Conservation (phyloP, 2,113 vertebrate genomes). For the Dasyurus viverrinus region DNA sequence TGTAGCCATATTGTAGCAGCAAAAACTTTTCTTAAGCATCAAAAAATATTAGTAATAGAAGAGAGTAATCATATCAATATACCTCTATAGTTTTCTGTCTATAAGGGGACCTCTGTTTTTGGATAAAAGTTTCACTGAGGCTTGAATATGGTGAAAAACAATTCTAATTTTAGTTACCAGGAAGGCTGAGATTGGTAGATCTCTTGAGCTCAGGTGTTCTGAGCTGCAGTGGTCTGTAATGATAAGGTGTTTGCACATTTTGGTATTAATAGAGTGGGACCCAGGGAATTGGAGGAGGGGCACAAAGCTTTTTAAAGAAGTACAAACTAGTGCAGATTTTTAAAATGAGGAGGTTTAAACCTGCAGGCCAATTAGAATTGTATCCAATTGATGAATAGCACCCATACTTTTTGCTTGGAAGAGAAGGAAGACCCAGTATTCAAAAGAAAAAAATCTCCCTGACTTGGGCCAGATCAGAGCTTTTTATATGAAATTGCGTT, state of each 20-base stretch:
- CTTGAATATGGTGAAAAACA: neutral
- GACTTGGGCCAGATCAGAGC: neutral
- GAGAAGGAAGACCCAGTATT: neutral
- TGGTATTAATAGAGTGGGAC: neutral
- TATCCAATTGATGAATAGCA: neutral
- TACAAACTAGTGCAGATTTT: neutral
- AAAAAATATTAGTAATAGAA: neutral
- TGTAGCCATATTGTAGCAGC: neutral
- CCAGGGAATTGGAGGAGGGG: neutral
- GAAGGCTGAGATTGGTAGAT: neutral
- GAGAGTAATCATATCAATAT: neutral
- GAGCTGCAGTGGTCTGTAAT: neutral
- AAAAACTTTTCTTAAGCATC: neutral
- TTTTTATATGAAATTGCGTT: neutral
- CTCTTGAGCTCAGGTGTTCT: neutral
- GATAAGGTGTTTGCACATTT: neutral
- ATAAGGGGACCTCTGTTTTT: neutral
- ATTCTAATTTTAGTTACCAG: neutral
- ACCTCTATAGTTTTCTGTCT: neutral
- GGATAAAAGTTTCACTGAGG: neutral
- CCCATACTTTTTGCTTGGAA: neutral
- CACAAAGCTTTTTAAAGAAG: neutral
- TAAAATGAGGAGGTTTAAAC: neutral
- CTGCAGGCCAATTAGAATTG: neutral
- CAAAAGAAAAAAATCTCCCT: neutral